Percentiles rank a stretch among this genome's conserved stretches.
phyloP scores from a whole-genome alignment of 2,113 vertebrate species.

The Pholis gunnellus region DNA sequence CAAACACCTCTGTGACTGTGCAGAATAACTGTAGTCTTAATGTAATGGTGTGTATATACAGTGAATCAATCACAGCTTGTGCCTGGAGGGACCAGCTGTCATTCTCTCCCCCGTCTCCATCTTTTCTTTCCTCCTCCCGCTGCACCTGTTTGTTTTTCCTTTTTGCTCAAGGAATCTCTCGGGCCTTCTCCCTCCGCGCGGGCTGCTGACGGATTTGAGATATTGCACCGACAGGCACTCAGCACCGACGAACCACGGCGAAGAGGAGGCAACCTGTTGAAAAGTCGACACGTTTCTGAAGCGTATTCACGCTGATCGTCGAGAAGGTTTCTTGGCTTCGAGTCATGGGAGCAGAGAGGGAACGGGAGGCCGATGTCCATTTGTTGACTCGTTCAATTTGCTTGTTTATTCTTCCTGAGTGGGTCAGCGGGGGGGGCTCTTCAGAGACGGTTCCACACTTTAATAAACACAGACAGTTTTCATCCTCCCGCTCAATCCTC shows the following conservation, averaged over 20 bases:
- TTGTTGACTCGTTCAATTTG: slow-evolving; percentile 70
- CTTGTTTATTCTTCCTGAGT: slow-evolving; percentile 69
- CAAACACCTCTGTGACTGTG: background rate
- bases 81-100: slow-evolving; percentile 14
- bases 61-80: background rate
- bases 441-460: slow-evolving; percentile 40
- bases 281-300: slow-evolving; percentile 18
- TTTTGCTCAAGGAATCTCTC: slow-evolving; percentile 23
- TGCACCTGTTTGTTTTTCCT: slow-evolving; percentile 48
- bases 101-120: slow-evolving; percentile 1
- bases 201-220: slow-evolving; percentile 51
- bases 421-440: slow-evolving; percentile 35
- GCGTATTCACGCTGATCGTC: slow-evolving; percentile 20
- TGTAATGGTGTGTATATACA: background rate
- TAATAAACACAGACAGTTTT: slow-evolving; percentile 72
- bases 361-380: slow-evolving; percentile 46
- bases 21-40: background rate
- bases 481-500: slow-evolving; percentile 52
- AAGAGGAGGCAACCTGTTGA: slow-evolving; percentile 52
- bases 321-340: slow-evolving; percentile 27
- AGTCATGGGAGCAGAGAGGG: background rate
- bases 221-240: slow-evolving; percentile 52
- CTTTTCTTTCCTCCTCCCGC: background rate
- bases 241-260: slow-evolving; percentile 11
- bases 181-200: slow-evolving; percentile 36